These are phyloP conservation scores for Hedya salicella DNA, from an alignment of 2,888 invertebrate species.

Conservation along the genomic window DNA sequence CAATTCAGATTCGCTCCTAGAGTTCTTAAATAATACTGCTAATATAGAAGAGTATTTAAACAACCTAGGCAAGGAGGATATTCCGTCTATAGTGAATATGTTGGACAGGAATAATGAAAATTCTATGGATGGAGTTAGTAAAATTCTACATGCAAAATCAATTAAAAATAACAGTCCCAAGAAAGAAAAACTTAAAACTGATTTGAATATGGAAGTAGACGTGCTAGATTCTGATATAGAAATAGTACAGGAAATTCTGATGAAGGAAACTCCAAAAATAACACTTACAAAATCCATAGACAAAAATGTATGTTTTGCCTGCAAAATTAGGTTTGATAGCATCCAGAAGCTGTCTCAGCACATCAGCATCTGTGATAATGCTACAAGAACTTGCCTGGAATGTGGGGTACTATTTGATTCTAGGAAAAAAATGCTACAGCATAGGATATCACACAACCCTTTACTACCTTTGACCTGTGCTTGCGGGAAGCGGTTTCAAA, in stretches of 20 bases:
- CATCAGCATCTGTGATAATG: slow-evolving; percentile 70
- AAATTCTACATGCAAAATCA: slow-evolving; percentile 55
- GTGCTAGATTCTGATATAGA: slow-evolving; percentile 73
- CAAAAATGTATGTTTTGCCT: slow-evolving; percentile 69
- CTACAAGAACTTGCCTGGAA: slow-evolving; percentile 68
- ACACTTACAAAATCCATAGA: slow-evolving; percentile 50
- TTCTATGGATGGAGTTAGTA: slow-evolving; percentile 55
- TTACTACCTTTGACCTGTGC: slow-evolving; percentile 58
- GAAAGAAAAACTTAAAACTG: slow-evolving; percentile 54
- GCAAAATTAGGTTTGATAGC: slow-evolving; percentile 66
- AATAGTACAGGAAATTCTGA: slow-evolving; percentile 69
- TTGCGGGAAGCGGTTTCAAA: slow-evolving; percentile 67
- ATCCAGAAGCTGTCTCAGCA: slow-evolving; percentile 71
- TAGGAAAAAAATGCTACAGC: slow-evolving; percentile 71
- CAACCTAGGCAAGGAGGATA: slow-evolving; percentile 78
- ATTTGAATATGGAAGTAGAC: slow-evolving; percentile 73
- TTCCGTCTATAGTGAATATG: slow-evolving; percentile 77
- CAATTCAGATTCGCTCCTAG: slow-evolving; percentile 78
- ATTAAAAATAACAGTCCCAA: slow-evolving; percentile 68
- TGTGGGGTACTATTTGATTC: slow-evolving; percentile 74
- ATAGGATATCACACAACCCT: slow-evolving; percentile 62
- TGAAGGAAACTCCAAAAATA: slow-evolving; percentile 63
- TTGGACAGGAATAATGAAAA: slow-evolving; percentile 70
- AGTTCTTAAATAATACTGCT: slow-evolving; percentile 78
- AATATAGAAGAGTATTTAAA: slow-evolving; percentile 78